These are phyloP conservation scores for Polypedilum vanderplanki DNA, from an alignment of 1,140 invertebrate species.

Conservation along the genomic window DNA sequence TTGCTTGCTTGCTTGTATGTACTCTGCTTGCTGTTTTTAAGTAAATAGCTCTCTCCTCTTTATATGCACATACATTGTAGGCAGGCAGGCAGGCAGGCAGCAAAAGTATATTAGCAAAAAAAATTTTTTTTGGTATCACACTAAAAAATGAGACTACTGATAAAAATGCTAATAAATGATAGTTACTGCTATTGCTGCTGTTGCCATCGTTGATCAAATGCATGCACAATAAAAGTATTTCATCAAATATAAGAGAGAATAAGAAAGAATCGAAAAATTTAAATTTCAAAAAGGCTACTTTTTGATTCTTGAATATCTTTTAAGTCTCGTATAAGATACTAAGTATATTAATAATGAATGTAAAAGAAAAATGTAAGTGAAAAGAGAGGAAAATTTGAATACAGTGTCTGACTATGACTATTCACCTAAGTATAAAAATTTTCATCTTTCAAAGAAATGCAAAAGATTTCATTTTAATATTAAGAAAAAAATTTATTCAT, in stretches of 20 bases:
- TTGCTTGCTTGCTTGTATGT: too few relatives aligned
- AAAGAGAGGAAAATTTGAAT: conserved; percentile 9
- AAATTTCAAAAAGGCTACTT: not conserved
- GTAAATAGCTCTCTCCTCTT: too few relatives aligned
- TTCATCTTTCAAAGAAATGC: conserved; percentile 8
- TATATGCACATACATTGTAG: too few relatives aligned
- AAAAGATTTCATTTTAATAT: not conserved
- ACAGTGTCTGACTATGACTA: conserved; percentile 15
- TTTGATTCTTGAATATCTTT: not conserved
- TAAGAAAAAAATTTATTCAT: not conserved
- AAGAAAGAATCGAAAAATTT: not conserved
- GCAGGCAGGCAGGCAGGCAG: too few relatives aligned
- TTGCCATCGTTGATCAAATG: not conserved
- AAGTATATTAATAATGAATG: not conserved
- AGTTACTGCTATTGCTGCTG: not conserved
- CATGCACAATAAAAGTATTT: not conserved
- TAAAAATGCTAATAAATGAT: conserved; percentile 26
- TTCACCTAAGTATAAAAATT: conserved; percentile 24
- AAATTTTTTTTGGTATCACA: conserved; percentile 17
- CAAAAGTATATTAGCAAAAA: not conserved
- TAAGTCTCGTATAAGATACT: not conserved
- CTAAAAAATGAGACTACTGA: conserved; percentile 10
- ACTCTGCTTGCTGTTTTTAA: too few relatives aligned
- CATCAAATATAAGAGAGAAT: not conserved
- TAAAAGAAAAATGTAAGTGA: not conserved